These are phyloP conservation scores for Nicator chloris DNA, from an alignment of 2,113 vertebrate genomes.

Conservation along the genomic window DNA sequence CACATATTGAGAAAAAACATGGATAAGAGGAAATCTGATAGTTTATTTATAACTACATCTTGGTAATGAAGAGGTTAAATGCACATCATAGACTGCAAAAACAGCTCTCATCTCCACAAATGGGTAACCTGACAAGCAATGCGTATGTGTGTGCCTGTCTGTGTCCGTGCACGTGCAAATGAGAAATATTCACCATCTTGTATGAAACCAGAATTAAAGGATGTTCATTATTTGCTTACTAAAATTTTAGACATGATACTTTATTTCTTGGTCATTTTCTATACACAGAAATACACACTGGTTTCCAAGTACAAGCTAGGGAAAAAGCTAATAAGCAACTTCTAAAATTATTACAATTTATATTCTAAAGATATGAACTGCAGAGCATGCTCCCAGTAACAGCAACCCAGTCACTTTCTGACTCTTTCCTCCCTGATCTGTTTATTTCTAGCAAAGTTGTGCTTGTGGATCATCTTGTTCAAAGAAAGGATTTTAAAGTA, in stretches of 20 bases:
- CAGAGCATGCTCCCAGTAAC: not conserved
- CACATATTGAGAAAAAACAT: not conserved
- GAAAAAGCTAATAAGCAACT: not conserved
- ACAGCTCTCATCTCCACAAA: slow-evolving; percentile 29
- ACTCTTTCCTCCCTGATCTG: not conserved
- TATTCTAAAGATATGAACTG: not conserved
- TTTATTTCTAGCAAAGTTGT: not conserved
- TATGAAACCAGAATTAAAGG: not conserved
- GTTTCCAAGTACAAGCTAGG: not conserved
- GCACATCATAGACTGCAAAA: not conserved
- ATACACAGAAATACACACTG: not conserved
- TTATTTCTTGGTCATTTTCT: not conserved
- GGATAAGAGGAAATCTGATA: slow-evolving; percentile 24
- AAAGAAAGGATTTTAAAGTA: not conserved
- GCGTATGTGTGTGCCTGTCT: not conserved
- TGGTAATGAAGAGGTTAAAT: slow-evolving; percentile 41
- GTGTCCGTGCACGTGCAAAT: accelerated
- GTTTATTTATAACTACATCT: not conserved
- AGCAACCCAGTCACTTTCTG: not conserved
- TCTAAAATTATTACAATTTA: not conserved
- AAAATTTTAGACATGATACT: not conserved
- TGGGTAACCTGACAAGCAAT: not conserved
- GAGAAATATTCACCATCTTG: not conserved
- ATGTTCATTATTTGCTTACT: not conserved
- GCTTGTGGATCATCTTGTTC: not conserved